These are phyloP conservation scores for Limnodromus scolopaceus DNA, from an alignment of 2,797 vertebrate genomes.

Conservation along the genomic window DNA sequence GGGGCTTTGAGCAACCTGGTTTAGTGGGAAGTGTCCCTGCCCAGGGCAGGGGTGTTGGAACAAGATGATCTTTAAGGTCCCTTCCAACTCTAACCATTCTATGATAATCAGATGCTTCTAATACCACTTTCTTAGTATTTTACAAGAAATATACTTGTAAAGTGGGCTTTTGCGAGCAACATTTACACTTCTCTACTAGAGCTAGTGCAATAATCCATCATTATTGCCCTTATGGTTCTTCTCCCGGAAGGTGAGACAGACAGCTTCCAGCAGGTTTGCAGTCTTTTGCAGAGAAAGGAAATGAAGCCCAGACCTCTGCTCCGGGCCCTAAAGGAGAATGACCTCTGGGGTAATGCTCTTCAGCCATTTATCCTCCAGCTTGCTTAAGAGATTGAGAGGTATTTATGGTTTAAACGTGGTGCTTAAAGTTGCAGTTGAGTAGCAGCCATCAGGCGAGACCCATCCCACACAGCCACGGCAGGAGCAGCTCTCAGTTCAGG, in stretches of 20 bases:
- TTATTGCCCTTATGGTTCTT: not conserved
- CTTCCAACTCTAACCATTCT: not conserved
- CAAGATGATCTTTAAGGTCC: not conserved
- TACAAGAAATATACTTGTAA: not conserved
- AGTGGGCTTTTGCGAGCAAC: not conserved
- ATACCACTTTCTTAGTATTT: not conserved
- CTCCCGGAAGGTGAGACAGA: not conserved
- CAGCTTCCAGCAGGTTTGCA: not conserved
- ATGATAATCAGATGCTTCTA: not conserved
- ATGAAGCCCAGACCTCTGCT: not conserved
- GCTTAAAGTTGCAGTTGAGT: not conserved
- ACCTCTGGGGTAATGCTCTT: not conserved
- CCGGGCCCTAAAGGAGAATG: not conserved
- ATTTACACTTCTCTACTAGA: not conserved
- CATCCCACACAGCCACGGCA: rapidly evolving
- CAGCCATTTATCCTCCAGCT: not conserved
- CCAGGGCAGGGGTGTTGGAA: not conserved
- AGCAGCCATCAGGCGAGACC: not conserved
- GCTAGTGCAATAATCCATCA: not conserved
- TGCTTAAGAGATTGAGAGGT: not conserved
- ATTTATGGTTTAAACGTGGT: not conserved
- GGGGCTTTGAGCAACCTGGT: not conserved
- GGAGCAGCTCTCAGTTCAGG: not conserved
- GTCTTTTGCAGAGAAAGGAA: not conserved
- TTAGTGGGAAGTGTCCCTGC: not conserved